A percentile compares a stretch with the other conserved stretches of the same genome.
phyloP scores from a whole-genome alignment of 2,113 vertebrate species.

The Thalassoma bifasciatum region DNA sequence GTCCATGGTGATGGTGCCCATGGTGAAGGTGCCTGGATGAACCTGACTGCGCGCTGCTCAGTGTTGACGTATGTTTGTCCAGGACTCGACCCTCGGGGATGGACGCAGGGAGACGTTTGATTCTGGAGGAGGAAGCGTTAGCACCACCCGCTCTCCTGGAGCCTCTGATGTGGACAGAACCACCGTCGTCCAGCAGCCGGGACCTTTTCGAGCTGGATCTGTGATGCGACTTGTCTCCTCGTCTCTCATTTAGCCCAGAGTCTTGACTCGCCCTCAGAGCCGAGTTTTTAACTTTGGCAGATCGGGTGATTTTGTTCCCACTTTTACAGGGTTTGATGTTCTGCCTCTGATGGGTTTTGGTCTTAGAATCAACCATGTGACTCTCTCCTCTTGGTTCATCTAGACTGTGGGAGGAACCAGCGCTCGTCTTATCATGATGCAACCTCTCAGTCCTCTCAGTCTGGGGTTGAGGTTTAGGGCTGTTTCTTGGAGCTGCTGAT shows the following conservation, averaged over 20 bases:
- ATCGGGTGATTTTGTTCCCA: constrained; percentile 79
- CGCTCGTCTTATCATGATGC: constrained; percentile 85
- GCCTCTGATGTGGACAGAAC: constrained; percentile 74
- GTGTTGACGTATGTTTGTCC: constrained; percentile 59
- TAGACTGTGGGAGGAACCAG: constrained; percentile 86
- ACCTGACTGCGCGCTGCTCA: neutral
- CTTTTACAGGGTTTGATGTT: constrained; percentile 79
- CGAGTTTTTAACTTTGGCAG: constrained; percentile 76
- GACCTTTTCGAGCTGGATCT: constrained; percentile 79
- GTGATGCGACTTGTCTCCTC: constrained; percentile 44
- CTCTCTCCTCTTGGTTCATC: constrained; percentile 77
- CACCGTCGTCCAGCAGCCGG: constrained; percentile 82
- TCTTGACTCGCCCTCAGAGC: neutral
- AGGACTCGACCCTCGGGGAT: constrained; percentile 75
- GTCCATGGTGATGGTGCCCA: constrained; percentile 41
- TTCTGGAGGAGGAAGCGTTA: constrained; percentile 55
- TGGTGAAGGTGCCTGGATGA: constrained; percentile 51
- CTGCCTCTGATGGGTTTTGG: constrained; percentile 80
- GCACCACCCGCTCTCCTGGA: constrained; percentile 71
- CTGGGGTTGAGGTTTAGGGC: constrained; percentile 38
- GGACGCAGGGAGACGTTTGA: constrained; percentile 75
- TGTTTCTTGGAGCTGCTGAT: constrained; percentile 74
- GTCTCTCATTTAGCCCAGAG: constrained; percentile 43
- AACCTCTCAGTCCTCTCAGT: constrained; percentile 66
- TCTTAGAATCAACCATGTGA: constrained; percentile 81